Conservation (phyloP, 2,888 invertebrate genomes). For the Protophormia terraenovae region DNA sequence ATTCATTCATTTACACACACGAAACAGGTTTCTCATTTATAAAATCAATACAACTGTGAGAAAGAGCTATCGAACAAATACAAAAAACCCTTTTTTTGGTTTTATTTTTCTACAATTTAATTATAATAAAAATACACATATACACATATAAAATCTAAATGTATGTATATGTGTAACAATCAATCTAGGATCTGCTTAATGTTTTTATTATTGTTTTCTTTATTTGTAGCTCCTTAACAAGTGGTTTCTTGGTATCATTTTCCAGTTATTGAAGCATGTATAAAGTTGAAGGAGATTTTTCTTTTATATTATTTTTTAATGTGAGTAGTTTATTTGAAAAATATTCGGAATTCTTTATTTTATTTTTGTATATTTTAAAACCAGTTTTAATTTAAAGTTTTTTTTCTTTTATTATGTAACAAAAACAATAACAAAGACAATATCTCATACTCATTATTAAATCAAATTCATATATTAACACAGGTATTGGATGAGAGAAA, state of each 20-base stretch:
- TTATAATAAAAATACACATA: conserved; percentile 15
- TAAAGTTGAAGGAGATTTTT: conserved; percentile 6
- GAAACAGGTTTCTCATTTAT: conserved; percentile 47
- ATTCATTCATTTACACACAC: conserved; percentile 15
- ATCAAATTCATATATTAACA: conserved; percentile 27
- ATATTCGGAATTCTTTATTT: conserved; percentile 28
- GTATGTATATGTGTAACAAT: conserved; percentile 23
- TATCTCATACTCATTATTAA: conserved; percentile 23
- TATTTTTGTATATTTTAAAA: conserved; percentile 31
- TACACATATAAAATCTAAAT: no score
- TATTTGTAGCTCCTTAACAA: conserved; percentile 27
- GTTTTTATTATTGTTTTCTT: background rate
- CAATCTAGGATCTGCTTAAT: conserved; percentile 40
- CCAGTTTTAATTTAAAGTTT: conserved; percentile 37
- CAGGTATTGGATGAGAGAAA: background rate
- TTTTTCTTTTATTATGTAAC: conserved; percentile 39
- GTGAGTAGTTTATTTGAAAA: conserved; percentile 27
- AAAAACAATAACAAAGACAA: conserved; percentile 21
- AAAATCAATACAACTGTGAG: conserved; percentile 13
- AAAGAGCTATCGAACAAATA: background rate
- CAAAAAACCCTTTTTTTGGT: conserved; percentile 24
- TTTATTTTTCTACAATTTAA: conserved; percentile 43
- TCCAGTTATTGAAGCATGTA: conserved; percentile 35
- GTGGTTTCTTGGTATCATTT: conserved; percentile 40
- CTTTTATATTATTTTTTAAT: background rate